Conservation (phyloP, 2,113 vertebrate genomes). For the Gymnogyps californianus region DNA sequence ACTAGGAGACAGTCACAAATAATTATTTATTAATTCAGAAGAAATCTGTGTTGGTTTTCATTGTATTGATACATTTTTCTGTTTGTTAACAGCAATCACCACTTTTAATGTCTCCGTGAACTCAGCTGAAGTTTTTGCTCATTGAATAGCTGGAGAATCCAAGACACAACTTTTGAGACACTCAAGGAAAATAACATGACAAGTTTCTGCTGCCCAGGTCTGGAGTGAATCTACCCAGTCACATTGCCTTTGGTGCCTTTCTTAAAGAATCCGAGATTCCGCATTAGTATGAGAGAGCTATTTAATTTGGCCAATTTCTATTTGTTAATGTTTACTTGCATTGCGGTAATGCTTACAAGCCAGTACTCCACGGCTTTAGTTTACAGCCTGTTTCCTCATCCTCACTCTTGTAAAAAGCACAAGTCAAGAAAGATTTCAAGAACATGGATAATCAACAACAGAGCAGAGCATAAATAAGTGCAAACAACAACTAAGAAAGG, state of each 20-base stretch:
- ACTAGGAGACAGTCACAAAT: not conserved
- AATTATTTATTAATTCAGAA: not conserved
- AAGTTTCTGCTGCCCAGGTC: not conserved
- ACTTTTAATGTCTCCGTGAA: not conserved
- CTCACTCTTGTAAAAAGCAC: not conserved
- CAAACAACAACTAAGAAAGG: conserved; percentile 27
- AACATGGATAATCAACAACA: not conserved
- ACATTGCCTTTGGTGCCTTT: not conserved
- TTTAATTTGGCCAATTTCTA: not conserved
- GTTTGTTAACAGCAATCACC: not conserved
- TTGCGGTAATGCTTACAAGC: not conserved
- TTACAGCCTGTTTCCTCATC: not conserved
- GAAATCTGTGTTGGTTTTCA: not conserved
- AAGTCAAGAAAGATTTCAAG: not conserved
- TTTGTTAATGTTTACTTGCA: not conserved
- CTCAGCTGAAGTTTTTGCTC: not conserved
- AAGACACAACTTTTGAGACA: not conserved
- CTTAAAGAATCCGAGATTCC: not conserved
- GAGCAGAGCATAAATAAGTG: conserved; percentile 12
- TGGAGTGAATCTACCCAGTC: not conserved
- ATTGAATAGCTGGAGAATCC: not conserved
- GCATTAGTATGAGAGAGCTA: not conserved
- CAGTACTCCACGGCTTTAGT: not conserved
- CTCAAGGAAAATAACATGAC: not conserved
- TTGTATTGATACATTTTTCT: not conserved